phyloP scores from a whole-genome alignment of 2,888 invertebrate genomes.

The Megamerina dolium region DNA sequence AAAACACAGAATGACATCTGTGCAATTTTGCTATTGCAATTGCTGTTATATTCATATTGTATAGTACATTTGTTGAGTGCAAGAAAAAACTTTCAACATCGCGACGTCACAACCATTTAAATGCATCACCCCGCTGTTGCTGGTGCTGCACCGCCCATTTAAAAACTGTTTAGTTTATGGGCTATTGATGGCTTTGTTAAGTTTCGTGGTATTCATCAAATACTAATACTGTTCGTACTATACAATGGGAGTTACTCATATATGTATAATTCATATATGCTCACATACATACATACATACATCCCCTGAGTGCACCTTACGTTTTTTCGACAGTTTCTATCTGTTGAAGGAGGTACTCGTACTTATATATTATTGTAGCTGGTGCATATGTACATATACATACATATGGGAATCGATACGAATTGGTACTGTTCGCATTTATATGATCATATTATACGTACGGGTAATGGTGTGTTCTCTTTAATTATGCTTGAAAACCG shows the following conservation, averaged over 20 bases:
- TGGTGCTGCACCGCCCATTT: constrained; percentile 30
- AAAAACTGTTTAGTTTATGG: constrained; percentile 48
- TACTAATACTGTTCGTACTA: too few relatives aligned
- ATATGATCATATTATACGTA: too few relatives aligned
- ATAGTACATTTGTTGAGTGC: too few relatives aligned
- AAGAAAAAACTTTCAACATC: too few relatives aligned
- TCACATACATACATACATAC: background rate
- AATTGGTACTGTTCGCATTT: background rate
- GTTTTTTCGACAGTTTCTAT: constrained; percentile 45
- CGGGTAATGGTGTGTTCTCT: too few relatives aligned
- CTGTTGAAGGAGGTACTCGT: constrained; percentile 33
- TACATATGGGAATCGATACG: background rate
- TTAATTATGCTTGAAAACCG: constrained; percentile 42
- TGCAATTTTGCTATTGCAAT: constrained; percentile 32
- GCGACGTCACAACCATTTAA: constrained; percentile 18
- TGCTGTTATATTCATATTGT: too few relatives aligned
- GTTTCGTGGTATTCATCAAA: constrained; percentile 24
- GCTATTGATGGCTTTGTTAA: constrained; percentile 48
- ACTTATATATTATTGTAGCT: background rate
- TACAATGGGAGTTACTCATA: too few relatives aligned
- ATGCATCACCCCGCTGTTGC: constrained; percentile 14
- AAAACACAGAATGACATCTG: constrained; percentile 31
- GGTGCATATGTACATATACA: background rate
- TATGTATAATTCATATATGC: too few relatives aligned
- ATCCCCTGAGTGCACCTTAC: constrained; percentile 31